Percentiles rank a stretch among this genome's conserved stretches.
phyloP scores from a whole-genome alignment of 30 jellyfish, hydroid and myxozoan species.

The Nemopilema nomurai region DNA sequence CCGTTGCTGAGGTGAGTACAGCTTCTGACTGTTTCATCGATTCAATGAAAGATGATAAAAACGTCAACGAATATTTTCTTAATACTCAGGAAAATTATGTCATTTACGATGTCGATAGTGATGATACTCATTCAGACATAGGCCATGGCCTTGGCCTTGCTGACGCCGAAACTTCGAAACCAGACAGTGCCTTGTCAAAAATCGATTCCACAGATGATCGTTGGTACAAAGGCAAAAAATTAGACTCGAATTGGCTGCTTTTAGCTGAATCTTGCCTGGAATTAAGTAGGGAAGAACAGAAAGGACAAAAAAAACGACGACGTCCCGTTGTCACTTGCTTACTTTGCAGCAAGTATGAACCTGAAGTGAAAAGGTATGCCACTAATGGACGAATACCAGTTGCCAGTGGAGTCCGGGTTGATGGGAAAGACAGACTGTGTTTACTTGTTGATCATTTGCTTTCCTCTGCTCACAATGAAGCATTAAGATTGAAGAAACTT shows the following conservation, averaged over 20 bases:
- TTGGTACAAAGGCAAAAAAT: neutral
- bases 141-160: no score
- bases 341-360: conserved; percentile 52
- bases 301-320: conserved; percentile 35
- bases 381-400: conserved; percentile 54
- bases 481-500: conserved; percentile 27
- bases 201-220: no score
- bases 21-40: no score
- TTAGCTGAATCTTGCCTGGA: neutral
- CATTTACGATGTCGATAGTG: no score
- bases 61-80: no score
- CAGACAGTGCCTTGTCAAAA: no score
- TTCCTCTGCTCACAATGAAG: conserved; percentile 51
- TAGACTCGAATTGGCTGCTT: neutral
- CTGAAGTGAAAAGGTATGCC: conserved; percentile 44
- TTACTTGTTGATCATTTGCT: conserved; percentile 36
- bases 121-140: no score
- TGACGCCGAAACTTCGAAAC: no score
- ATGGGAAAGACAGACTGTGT: conserved; percentile 52
- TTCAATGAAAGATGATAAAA: no score
- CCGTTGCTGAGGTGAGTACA: no score
- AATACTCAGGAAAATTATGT: no score
- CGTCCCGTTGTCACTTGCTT: conserved; percentile 33
- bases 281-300: neutral
- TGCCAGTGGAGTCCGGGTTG: conserved; percentile 51